Base-by-base conservation (phyloP, 2,888 invertebrate genomes). In the Leuctra nigra region DNA sequence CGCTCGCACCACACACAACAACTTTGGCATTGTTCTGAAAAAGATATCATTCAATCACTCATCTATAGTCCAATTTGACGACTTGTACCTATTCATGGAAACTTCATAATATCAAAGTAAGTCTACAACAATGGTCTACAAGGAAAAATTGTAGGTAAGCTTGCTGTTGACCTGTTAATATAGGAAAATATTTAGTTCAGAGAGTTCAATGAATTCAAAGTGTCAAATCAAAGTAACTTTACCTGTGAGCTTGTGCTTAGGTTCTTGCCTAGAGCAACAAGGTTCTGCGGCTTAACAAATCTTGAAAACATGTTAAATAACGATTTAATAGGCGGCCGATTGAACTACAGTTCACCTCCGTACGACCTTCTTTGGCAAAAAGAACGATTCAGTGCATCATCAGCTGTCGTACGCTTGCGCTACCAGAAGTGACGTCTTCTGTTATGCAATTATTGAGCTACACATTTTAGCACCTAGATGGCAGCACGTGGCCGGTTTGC, bases 1-100 rank as follows among this genome's bases (percentile, higher is more conserved):
- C 99, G 65, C 89, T 83, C 1, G 97, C 98, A 55, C 99, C 99
- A 72, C 94, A 86, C 60, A 99, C 94, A 63, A 93, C 90, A 52
- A 99, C 97, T 82, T 95, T 94, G 68, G 83, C 85, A 77, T 89
- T 85, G 64, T 78, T 82, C 91, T 91, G 66, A 24, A 73, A 70
- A 61, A 59, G 52, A 63, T 59, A 58, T 16, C 14, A n/a, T n/a
- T n/a, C n/a, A n/a, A n/a, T n/a, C n/a, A n/a, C n/a, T n/a, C n/a
- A n/a, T n/a, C n/a, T n/a, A n/a, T n/a, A n/a, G n/a, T n/a, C n/a
- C n/a, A n/a, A n/a, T n/a, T n/a, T n/a, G n/a, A n/a, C n/a, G n/a
- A n/a, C n/a, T n/a, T n/a, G n/a, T n/a, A n/a, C n/a, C n/a, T n/a
- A n/a, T n/a, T n/a, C n/a, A n/a, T n/a, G n/a, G n/a, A n/a, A n/a